These are phyloP conservation scores for Arizona elegans DNA, from an alignment of 2,113 vertebrate genomes.

Conservation along the genomic window DNA sequence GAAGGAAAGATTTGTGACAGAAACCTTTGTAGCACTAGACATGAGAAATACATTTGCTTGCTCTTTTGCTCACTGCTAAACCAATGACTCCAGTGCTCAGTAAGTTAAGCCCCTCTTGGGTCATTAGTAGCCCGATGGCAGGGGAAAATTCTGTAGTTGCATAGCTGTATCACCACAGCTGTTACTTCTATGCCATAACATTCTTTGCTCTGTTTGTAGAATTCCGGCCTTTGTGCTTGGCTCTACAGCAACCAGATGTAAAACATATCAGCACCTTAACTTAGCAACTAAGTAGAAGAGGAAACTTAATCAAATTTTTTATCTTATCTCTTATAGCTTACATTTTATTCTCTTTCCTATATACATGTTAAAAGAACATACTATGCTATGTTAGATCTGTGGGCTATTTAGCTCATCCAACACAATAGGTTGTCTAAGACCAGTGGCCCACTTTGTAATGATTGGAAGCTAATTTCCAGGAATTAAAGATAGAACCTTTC, in stretches of 20 bases:
- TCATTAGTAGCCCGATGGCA: not conserved
- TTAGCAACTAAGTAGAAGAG: not conserved
- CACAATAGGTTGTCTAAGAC: not conserved
- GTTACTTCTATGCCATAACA: not conserved
- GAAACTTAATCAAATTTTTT: not conserved
- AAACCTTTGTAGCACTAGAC: not conserved
- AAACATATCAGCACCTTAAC: not conserved
- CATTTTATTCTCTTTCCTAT: not conserved
- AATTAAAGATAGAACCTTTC: not conserved
- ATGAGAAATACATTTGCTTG: not conserved
- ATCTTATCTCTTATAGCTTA: not conserved
- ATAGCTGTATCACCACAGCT: not conserved
- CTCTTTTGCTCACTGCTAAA: not conserved
- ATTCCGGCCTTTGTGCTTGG: not conserved
- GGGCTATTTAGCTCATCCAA: not conserved
- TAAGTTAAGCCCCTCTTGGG: not conserved
- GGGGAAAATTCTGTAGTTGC: not conserved
- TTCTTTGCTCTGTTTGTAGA: not conserved
- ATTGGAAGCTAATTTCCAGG: not conserved
- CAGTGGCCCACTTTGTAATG: not conserved
- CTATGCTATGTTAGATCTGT: not conserved
- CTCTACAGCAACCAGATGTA: not conserved
- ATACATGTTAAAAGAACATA: not conserved
- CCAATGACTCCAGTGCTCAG: not conserved
- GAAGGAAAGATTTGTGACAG: not conserved